Percentiles rank a stretch among this genome's conserved stretches.
These are phyloP conservation scores for Ennomos fuscantarius DNA, from an alignment of 2,888 invertebrate species.

Conservation along the genomic window DNA sequence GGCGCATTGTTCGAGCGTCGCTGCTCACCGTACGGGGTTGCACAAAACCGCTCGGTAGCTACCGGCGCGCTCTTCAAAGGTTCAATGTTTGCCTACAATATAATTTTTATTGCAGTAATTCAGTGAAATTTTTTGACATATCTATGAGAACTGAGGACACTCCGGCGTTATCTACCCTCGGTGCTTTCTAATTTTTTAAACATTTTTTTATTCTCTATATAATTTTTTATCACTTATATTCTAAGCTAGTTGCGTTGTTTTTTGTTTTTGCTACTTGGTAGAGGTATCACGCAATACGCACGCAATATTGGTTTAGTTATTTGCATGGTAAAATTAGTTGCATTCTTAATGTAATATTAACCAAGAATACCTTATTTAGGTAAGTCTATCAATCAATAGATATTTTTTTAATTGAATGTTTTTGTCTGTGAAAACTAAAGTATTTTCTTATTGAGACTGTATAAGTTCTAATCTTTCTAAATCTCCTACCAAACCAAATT, in stretches of 20 bases:
- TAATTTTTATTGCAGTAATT: slow-evolving; percentile 83
- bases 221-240: slow-evolving; percentile 15
- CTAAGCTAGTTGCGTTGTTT: neutral
- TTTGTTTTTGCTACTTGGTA: no score
- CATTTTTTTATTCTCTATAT: slow-evolving; percentile 33
- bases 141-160: slow-evolving; percentile 51
- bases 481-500: no score
- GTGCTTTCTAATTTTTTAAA: slow-evolving; percentile 71
- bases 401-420: no score
- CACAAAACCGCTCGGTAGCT: slow-evolving; percentile 83
- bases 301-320: no score
- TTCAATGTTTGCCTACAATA: slow-evolving; percentile 76
- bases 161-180: slow-evolving; percentile 54
- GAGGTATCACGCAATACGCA: no score
- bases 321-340: no score
- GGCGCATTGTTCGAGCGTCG: slow-evolving; percentile 60
- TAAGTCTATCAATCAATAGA: no score
- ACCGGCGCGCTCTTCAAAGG: slow-evolving; percentile 70
- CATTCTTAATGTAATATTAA: no score
- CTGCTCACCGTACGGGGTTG: slow-evolving; percentile 60
- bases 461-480: no score
- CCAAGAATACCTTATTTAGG: no score
- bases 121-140: slow-evolving; percentile 60
- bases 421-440: no score
- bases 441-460: no score